Conservation (phyloP, 2,113 vertebrate genomes). For the Emberiza fucata region DNA sequence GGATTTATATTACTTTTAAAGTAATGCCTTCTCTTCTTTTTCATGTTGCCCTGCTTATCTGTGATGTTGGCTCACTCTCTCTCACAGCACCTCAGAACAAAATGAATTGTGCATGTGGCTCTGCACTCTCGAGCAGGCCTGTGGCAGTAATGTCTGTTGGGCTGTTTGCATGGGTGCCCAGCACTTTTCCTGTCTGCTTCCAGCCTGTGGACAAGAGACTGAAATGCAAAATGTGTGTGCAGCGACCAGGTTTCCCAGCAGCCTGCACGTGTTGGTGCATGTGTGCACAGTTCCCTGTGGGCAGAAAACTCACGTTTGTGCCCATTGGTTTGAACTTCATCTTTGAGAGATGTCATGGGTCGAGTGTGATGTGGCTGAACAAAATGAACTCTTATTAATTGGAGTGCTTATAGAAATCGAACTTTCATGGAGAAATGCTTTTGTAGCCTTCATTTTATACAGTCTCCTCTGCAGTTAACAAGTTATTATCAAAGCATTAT, state of each 20-base stretch:
- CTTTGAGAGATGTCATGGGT: background rate
- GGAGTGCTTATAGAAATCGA: background rate
- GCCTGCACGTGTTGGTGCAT: fast-evolving
- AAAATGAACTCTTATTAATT: background rate
- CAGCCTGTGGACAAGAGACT: background rate
- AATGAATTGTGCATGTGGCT: background rate
- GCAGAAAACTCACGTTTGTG: background rate
- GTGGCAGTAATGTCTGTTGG: background rate
- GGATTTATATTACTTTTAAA: conserved; percentile 5
- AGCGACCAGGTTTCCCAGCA: background rate
- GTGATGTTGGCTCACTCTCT: background rate
- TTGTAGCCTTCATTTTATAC: background rate
- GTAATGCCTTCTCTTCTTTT: background rate
- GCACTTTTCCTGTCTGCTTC: background rate
- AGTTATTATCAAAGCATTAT: background rate
- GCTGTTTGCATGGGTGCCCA: background rate
- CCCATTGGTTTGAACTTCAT: background rate
- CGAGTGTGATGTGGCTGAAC: background rate
- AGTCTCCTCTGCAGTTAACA: background rate
- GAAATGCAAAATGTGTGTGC: background rate
- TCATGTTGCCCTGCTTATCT: background rate
- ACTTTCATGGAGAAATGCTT: background rate
- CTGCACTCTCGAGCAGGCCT: background rate
- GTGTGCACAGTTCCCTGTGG: background rate
- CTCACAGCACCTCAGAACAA: background rate